Conservation (phyloP, 2,888 invertebrate genomes). For the Notodonta dromedarius region DNA sequence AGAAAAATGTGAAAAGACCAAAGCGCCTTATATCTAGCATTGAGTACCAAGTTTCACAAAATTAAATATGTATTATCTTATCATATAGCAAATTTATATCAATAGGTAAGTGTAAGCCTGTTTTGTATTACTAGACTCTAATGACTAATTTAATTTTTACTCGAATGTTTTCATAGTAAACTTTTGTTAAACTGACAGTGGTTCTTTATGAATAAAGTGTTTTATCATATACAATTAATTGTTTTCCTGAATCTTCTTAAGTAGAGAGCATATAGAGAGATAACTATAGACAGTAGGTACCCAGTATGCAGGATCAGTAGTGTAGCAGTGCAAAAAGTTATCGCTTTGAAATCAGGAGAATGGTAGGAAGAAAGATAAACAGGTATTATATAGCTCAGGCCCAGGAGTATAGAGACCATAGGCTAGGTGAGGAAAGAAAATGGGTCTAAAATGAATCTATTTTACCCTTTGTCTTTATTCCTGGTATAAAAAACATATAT, state of each 20-base stretch:
- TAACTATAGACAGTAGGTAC: no score
- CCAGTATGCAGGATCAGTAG: no score
- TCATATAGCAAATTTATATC: constrained; percentile 47
- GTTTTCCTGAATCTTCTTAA: neutral
- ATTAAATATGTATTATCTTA: constrained; percentile 35
- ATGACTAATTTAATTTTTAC: constrained; percentile 53
- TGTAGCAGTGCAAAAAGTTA: no score
- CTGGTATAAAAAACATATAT: no score
- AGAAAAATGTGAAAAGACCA: constrained; percentile 76
- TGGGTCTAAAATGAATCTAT: no score
- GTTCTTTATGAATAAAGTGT: constrained; percentile 57
- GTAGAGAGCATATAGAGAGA: no score
- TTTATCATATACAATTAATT: constrained; percentile 33
- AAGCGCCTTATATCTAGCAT: constrained; percentile 49
- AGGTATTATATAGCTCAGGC: no score
- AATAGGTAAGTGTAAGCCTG: constrained; percentile 49
- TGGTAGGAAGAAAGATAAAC: no score
- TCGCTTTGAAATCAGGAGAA: no score
- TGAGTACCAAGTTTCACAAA: constrained; percentile 49
- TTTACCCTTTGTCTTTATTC: no score
- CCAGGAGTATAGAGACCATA: no score
- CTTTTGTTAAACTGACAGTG: constrained; percentile 49
- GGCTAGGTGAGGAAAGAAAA: no score
- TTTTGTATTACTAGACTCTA: constrained; percentile 75
- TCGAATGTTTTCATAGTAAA: constrained; percentile 53